These are phyloP conservation scores for Charina bottae DNA, from an alignment of 2,113 vertebrate species.

Conservation along the genomic window DNA sequence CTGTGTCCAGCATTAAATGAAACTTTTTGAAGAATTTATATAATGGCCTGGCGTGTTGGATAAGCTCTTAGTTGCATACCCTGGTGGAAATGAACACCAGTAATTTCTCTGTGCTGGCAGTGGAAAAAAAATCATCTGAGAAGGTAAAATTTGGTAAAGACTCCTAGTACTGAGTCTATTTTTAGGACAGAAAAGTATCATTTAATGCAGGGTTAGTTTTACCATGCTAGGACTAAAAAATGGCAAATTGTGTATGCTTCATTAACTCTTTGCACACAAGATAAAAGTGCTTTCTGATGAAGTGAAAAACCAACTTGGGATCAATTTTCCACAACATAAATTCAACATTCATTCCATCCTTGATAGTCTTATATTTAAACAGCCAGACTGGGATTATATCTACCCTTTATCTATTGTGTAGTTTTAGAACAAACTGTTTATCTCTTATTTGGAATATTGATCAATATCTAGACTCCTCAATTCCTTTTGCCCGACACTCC, in stretches of 20 bases:
- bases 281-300: slow-evolving; percentile 82
- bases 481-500: not conserved
- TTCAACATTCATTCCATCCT: slow-evolving; percentile 75
- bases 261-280: slow-evolving; percentile 85
- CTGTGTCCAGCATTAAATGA: not conserved
- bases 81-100: slow-evolving; percentile 45
- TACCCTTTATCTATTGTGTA: slow-evolving; percentile 62
- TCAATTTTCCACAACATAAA: slow-evolving; percentile 88
- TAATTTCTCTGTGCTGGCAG: slow-evolving; percentile 24
- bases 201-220: slow-evolving; percentile 57
- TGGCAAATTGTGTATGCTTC: slow-evolving; percentile 75
- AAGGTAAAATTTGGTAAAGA: slow-evolving; percentile 33
- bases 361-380: slow-evolving; percentile 71
- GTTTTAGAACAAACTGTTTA: slow-evolving; percentile 41
- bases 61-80: slow-evolving; percentile 40
- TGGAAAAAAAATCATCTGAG: slow-evolving; percentile 37
- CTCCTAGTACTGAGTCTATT: slow-evolving; percentile 20
- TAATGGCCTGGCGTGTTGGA: not conserved
- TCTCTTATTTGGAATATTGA: not conserved
- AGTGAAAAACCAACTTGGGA: slow-evolving; percentile 83
- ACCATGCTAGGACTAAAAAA: slow-evolving; percentile 66
- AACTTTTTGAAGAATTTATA: not conserved
- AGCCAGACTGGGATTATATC: slow-evolving; percentile 64
- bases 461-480: not conserved
- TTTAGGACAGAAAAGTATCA: slow-evolving; percentile 56